Base-by-base conservation (phyloP, 2,113 vertebrate genomes). In the Hippolais icterina region DNA sequence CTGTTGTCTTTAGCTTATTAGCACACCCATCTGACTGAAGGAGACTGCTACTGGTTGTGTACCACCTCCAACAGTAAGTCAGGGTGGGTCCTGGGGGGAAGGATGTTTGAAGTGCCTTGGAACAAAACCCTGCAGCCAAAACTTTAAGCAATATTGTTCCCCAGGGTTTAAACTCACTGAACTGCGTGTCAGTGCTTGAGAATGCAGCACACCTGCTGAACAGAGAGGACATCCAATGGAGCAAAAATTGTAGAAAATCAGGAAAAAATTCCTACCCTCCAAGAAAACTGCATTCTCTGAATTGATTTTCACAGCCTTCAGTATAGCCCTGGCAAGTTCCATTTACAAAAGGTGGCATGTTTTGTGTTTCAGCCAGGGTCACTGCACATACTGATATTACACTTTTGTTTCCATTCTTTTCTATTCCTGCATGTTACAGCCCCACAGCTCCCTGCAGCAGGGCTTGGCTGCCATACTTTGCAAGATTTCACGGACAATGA, bases 1-100 rank as follows among this genome's bases (percentile, higher is more conserved):
- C 66, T 90, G 81, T 91, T 91, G 89, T 83, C 91, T 85, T 96
- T 75, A 95, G 91, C 50, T 91, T 87, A 17, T 80, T 93, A 96
- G 91, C 85, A 89, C 95, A 83, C 29, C 68, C 93, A 44, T 75
- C 44, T 75, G 68, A 90, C 61, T 63, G 75, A 89, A 79, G 69
- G 78, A 80, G 77, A 24, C 50, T 70, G 89, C 82, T 74, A 46
- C 90, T 72, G 69, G 54, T 53, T 69, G 16, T 22, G 50, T 22
- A 69, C 44, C 44, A 78, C 87, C 77, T 91, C 63, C 75, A 76
- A 14, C 42, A 90, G 52, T 39, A 85, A 79, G 53, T 17, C 46
- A 76, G 94, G 81, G 81, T 56, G 83, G 87, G 72, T 79, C 74
- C 49, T 44, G 61, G 29, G 39, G 76, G 93, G 74, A 94, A 93